Base-by-base conservation (phyloP, 2,888 invertebrate species). In the Choreutis nemorana region DNA sequence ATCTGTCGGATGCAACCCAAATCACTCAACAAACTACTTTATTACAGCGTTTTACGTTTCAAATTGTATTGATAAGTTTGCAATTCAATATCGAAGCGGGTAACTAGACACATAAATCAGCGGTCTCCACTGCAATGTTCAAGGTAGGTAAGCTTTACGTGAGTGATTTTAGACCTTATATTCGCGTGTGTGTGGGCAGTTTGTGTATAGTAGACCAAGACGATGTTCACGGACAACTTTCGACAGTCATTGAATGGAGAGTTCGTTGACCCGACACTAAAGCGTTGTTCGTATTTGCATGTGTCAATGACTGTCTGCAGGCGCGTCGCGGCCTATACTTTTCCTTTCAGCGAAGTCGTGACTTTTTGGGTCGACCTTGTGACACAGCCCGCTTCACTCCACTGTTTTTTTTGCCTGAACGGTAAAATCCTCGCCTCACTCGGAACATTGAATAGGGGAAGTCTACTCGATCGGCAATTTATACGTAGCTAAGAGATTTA, bases 181-280 rank as follows among this genome's bases (percentile, higher is more conserved):
- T 56, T 68, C 48, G 63, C 57, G 38, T 57, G 55, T 37, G 39
- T 35, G 42, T 36, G 28, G 30, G 38, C 40, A 42, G 51, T 50
- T 58, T 55, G 48, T 54, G 54, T 56, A 60, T 59, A 42, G 39
- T 23, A 11, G 8, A 23, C 12, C 8, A 23, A 13, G 11, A 39
- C 36, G 50, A 51, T 58, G 54, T 58, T 59, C 53, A 55, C 59
- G 56, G 64, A 60, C 63, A 71, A 75, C 71, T 78, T 78, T 77
- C 75, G 73, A 71, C 75, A 72, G 70, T 71, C 71, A 71, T 70
- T 75, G 70, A 73, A 72, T 71, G 67, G 59, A 49, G 51, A 51
- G 75, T 61, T 73, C 73, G 56, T 60, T 62, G 72, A 71, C 75
- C 75, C 57, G 55, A 46, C 61, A 55, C 50, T 61, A 62, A 59